phyloP scores from a whole-genome alignment of 2,797 vertebrate genomes.

The Erithacus rubecula region DNA sequence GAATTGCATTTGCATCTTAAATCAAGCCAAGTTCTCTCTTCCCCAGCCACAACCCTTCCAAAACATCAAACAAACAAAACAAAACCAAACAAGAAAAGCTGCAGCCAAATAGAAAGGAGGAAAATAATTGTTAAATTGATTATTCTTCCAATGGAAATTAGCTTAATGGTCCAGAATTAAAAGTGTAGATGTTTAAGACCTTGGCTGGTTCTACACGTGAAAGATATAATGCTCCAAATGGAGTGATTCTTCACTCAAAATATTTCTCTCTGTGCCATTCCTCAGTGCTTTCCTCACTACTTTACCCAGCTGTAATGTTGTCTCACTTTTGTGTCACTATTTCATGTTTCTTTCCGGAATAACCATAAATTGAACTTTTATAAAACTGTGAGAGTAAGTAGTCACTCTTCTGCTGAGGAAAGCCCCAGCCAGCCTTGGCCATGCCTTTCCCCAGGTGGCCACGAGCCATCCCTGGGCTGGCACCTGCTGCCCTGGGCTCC shows the following conservation, averaged over 20 bases:
- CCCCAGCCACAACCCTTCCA: conserved; percentile 3
- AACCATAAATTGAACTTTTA: not conserved
- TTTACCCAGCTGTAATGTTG: not conserved
- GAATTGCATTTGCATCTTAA: conserved; percentile 64
- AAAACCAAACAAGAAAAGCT: conserved; percentile 11
- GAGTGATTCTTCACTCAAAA: not conserved
- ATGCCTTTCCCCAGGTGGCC: fast-evolving
- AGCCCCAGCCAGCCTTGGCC: not conserved
- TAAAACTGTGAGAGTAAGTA: not conserved
- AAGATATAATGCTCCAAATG: not conserved
- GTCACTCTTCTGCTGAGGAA: not conserved
- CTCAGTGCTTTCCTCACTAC: not conserved
- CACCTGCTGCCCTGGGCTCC: not conserved
- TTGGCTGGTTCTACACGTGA: not conserved
- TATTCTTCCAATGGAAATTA: conserved; percentile 40
- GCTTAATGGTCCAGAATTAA: conserved; percentile 23
- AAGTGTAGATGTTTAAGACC: not conserved
- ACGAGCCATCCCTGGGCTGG: not conserved
- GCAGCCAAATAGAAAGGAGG: not conserved
- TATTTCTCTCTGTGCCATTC: not conserved
- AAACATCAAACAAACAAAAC: conserved; percentile 43
- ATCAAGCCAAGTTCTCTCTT: conserved; percentile 55
- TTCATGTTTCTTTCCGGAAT: not conserved
- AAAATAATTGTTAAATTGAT: conserved; percentile 43
- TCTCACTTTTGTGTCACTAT: not conserved